Conservation (phyloP, 1,140 invertebrate genomes). For the Schlechtendalia chinensis region DNA sequence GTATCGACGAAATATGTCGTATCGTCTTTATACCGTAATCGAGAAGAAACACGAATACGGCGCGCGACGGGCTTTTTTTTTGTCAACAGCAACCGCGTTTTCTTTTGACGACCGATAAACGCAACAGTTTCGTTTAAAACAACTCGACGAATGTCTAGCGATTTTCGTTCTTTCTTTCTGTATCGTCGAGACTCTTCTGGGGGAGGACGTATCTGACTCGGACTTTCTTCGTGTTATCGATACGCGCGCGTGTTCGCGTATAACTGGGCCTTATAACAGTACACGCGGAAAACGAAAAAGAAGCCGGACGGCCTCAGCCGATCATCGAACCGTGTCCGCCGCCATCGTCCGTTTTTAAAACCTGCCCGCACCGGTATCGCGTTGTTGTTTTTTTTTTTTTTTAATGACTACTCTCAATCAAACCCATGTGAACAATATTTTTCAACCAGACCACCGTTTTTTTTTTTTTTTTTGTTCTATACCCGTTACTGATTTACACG, state of each 20-base stretch:
- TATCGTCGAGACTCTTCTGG: no score
- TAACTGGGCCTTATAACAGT: conserved; percentile 36
- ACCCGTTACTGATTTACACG: not conserved
- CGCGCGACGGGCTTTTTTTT: no score
- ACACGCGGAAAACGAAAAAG: conserved; percentile 4
- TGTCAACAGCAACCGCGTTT: no score
- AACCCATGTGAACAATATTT: not conserved
- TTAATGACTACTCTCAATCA: conserved; percentile 24
- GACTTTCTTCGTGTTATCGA: not conserved
- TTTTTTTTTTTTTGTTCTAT: not conserved
- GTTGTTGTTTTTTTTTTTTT: not conserved
- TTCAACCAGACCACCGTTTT: not conserved
- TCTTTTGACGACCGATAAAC: no score
- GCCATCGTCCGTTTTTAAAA: not conserved
- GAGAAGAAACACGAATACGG: no score
- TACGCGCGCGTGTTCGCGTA: not conserved
- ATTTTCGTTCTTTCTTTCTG: no score
- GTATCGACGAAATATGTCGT: no score
- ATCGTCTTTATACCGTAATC: no score
- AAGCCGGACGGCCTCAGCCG: not conserved
- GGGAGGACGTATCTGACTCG: no score
- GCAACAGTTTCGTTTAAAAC: no score
- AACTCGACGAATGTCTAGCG: no score
- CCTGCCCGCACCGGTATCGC: not conserved
- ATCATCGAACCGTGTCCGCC: conserved; percentile 28